A percentile compares a stretch with the other conserved stretches of the same genome.
These are phyloP conservation scores for Cebus imitator DNA, from an alignment of 2,113 vertebrate species.

Conservation along the genomic window DNA sequence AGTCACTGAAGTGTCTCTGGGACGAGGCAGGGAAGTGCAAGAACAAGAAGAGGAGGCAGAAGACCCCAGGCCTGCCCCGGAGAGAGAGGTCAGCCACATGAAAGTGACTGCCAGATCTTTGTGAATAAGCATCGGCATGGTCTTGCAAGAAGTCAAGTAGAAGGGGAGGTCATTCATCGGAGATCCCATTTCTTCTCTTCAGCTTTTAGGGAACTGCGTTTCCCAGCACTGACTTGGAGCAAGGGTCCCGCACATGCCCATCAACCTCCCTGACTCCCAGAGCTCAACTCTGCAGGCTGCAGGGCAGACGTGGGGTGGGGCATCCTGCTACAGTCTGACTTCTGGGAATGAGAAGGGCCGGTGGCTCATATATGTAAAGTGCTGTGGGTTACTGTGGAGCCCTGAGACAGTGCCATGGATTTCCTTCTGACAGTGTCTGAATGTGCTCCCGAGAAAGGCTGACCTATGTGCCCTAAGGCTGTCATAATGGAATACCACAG, in stretches of 20 bases:
- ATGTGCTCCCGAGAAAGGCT: background rate
- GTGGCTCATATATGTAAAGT: background rate
- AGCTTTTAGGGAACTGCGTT: background rate
- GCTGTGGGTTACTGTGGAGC: no score
- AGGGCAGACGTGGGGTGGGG: background rate
- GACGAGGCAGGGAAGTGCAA: background rate
- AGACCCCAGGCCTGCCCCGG: background rate
- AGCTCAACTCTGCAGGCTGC: background rate
- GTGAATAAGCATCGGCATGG: background rate
- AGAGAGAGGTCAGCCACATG: accelerated
- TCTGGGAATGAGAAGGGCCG: background rate
- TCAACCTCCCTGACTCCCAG: no score
- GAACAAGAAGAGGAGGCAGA: background rate
- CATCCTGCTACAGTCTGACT: no score
- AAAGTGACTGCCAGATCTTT: background rate
- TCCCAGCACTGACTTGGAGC: background rate
- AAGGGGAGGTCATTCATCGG: accelerated
- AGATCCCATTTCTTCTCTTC: background rate
- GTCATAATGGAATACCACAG: accelerated
- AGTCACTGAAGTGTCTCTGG: background rate
- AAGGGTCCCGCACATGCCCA: background rate
- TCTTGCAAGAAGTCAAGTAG: background rate
- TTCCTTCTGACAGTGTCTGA: background rate
- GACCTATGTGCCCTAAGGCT: accelerated
- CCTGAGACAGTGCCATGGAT: background rate